These are phyloP conservation scores for Cyanocitta stelleri DNA, from an alignment of 2,113 vertebrate species.

Conservation along the genomic window DNA sequence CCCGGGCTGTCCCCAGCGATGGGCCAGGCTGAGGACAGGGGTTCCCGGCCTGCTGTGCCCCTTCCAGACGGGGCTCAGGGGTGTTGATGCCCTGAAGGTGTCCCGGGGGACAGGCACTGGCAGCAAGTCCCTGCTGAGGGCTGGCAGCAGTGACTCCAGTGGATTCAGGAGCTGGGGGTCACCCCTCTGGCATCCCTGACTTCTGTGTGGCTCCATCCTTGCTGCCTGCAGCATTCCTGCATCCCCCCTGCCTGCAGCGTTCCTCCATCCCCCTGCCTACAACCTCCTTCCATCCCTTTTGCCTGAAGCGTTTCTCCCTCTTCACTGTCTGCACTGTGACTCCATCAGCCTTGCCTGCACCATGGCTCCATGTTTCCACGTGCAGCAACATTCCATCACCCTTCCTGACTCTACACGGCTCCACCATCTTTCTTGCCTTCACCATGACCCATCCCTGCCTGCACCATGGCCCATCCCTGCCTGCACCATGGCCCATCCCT, in stretches of 20 bases:
- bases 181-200: rapidly evolving
- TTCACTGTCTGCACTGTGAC: neutral
- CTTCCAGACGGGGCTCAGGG: neutral
- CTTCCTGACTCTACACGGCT: neutral
- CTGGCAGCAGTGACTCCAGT: neutral
- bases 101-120: neutral
- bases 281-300: neutral
- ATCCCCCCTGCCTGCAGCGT: neutral
- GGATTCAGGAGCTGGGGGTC: neutral
- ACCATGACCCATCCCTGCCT: too few species aligned
- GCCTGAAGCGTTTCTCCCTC: neutral
- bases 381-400: neutral
- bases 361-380: neutral
- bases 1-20: neutral
- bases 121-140: neutral
- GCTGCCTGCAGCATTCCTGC: neutral
- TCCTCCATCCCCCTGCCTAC: neutral
- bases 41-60: neutral
- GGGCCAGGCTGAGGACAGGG: neutral
- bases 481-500: too few species aligned
- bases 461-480: neutral
- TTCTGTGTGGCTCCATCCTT: neutral
- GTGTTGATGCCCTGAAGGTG: neutral
- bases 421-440: neutral
- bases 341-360: neutral